phyloP scores from a whole-genome alignment of 2,888 invertebrate species.

The Andrena camellia region DNA sequence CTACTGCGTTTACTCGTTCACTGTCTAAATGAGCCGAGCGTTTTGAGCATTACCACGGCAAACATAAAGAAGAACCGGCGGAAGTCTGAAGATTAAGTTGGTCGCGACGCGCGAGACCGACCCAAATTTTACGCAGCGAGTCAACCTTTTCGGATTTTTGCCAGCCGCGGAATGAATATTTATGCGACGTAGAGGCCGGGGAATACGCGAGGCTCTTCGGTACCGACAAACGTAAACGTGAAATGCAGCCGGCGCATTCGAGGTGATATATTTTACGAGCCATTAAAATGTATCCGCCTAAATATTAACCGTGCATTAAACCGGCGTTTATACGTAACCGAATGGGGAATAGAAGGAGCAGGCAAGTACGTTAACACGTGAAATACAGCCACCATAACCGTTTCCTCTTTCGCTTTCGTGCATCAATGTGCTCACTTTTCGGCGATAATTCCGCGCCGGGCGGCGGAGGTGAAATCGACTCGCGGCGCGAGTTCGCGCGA shows the following conservation, averaged over 20 bases:
- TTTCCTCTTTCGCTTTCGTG: conserved; percentile 18
- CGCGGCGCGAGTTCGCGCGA: conserved; percentile 20
- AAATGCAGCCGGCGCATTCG: neutral
- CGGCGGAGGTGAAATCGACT: conserved; percentile 17
- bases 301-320: conserved; percentile 25
- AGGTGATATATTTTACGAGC: conserved; percentile 26
- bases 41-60: neutral
- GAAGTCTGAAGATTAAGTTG: conserved; percentile 25
- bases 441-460: conserved; percentile 1
- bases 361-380: neutral
- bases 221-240: neutral
- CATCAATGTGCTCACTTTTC: neutral
- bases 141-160: conserved; percentile 29
- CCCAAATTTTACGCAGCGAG: conserved; percentile 34
- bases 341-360: conserved; percentile 8
- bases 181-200: conserved; percentile 10
- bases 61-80: neutral
- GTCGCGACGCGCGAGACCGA: conserved; percentile 28
- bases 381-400: conserved; percentile 8
- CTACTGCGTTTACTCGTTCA: no score
- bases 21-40: neutral
- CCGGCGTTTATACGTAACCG: neutral
- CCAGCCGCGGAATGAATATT: conserved; percentile 36
- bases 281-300: conserved; percentile 29
- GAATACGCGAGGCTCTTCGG: conserved; percentile 13